Conservation (phyloP, 2,888 invertebrate species). For the Heterodera filipjevi region DNA sequence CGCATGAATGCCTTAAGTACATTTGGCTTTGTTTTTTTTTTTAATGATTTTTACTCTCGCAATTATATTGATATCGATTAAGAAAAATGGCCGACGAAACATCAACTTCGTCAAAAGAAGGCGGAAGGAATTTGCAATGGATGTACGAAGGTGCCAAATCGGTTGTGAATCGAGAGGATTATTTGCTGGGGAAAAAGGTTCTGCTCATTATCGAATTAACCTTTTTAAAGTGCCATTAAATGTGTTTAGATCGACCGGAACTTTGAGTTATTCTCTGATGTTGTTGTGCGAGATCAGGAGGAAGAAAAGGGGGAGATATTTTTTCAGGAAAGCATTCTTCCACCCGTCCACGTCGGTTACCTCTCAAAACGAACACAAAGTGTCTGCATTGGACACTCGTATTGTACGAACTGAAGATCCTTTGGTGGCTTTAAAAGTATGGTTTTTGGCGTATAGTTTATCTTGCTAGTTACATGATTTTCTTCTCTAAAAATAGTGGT, state of each 20-base stretch:
- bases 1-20: no score
- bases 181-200: conserved; percentile 59
- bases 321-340: conserved; percentile 29
- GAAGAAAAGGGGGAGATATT: conserved; percentile 37
- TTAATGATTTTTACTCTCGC: background rate
- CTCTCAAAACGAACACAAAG: background rate
- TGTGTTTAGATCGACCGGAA: conserved; percentile 56
- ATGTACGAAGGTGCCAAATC: conserved; percentile 62
- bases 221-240: background rate
- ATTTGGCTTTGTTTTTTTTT: conserved; percentile 29
- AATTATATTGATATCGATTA: no score
- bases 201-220: background rate
- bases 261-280: conserved; percentile 62
- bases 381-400: conserved; percentile 45
- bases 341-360: background rate
- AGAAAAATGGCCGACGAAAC: background rate
- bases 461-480: no score
- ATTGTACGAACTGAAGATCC: conserved; percentile 59
- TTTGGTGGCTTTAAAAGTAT: conserved; percentile 57
- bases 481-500: background rate
- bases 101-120: background rate
- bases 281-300: conserved; percentile 51
- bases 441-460: no score
- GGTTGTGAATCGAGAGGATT: conserved; percentile 58
- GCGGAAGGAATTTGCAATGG: conserved; percentile 42